These are phyloP conservation scores for Darevskia nairensis DNA, from an alignment of 2,797 vertebrate species.

Conservation along the genomic window DNA sequence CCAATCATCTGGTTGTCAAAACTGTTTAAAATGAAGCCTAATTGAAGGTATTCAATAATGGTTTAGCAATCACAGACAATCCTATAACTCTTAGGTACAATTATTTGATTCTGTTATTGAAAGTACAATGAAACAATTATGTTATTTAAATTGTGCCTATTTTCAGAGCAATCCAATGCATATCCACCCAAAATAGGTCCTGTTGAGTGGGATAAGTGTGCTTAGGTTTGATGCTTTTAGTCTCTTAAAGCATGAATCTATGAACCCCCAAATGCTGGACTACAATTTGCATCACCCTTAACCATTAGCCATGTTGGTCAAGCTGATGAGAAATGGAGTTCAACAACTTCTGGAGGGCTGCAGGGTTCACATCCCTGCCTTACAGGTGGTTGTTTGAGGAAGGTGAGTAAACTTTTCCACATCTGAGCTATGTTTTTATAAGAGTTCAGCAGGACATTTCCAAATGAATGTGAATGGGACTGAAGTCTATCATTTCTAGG, in stretches of 20 bases:
- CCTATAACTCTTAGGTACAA: neutral
- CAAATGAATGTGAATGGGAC: too few relatives aligned
- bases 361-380: too few relatives aligned
- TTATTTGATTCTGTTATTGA: neutral
- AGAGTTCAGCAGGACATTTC: too few relatives aligned
- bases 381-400: too few relatives aligned
- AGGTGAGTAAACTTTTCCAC: neutral
- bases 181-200: neutral
- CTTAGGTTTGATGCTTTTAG: neutral
- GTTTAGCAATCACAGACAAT: neutral
- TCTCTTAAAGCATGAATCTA: too few relatives aligned
- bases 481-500: too few relatives aligned
- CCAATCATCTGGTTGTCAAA: neutral
- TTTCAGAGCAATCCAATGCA: neutral
- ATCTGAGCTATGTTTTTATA: neutral
- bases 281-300: too few relatives aligned
- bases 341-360: too few relatives aligned
- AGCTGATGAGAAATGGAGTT: too few relatives aligned
- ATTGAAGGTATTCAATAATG: conserved; percentile 8
- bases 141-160: neutral
- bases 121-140: neutral
- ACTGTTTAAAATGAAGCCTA: neutral
- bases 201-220: neutral
- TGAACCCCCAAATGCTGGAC: too few relatives aligned
- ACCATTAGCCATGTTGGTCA: too few relatives aligned